Base-by-base conservation (phyloP, 2,888 invertebrate genomes). In the Hylaea fasciaria region DNA sequence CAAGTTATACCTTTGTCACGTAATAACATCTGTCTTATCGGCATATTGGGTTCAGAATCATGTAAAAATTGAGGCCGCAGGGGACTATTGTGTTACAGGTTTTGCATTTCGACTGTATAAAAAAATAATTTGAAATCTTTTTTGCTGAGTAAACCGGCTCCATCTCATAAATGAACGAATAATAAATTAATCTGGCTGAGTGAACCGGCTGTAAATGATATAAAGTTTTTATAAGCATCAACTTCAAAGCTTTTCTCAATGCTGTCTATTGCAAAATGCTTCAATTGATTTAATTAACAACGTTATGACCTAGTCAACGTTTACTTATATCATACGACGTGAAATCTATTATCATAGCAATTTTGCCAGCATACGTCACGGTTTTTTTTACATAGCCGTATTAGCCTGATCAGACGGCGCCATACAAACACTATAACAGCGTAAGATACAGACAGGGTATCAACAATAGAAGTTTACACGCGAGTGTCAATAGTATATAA, bases 1-100 rank as follows among this genome's bases (percentile, higher is more conserved):
- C 70, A 86, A 86, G 85, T 86, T 85, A 86, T 68, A 83, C 55
- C 78, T 81, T 76, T 49, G 59, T 62, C 64, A 59, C 56, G 55
- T 59, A 46, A 62, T 69, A 73, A 78, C 80, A 80, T 78, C 77
- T 81, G 76, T 77, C 75, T 79, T 78, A 82, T 77, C 64, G 69
- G 57, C 29, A 65, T 78, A 82, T 82, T 74, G 78, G 77, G 74
- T 77, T 75, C 70, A 70, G 83, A 82, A 82, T 82, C 77, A 80
- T 72, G 66, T 71, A 77, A 74, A 77, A 80, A 82, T 83, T 82
- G 78, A 68, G 59, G 74, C 64, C 66, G 64, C 57, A 39, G 64
- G 64, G 66, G 64, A 66, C 61, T 67, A 67, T 52, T 58, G 58
- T 65, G 51, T 55, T 54, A 47, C 45, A 63, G 61, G 64, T 60